These are phyloP conservation scores for Oreochromis spilurus DNA, from an alignment of 2,113 vertebrate species.

Conservation along the genomic window DNA sequence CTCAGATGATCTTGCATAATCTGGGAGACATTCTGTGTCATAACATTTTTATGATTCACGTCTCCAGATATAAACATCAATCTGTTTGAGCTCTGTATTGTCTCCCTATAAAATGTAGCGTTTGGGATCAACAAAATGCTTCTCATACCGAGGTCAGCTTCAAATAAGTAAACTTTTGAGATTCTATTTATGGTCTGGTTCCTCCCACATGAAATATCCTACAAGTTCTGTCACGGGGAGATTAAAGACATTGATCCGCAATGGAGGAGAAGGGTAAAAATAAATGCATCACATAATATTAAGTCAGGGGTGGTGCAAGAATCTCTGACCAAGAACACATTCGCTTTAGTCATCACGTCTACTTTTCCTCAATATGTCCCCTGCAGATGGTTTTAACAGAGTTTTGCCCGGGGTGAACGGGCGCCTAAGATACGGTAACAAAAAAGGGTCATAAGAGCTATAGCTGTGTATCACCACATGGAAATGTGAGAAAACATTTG, in stretches of 20 bases:
- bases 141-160: conserved; percentile 6
- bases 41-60: not conserved
- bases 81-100: not conserved
- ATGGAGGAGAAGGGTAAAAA: conserved; percentile 36
- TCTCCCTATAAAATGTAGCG: not conserved
- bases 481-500: not conserved
- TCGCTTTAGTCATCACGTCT: conserved; percentile 41
- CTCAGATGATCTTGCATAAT: not conserved
- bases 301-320: not conserved
- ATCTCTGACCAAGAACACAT: conserved; percentile 13
- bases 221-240: conserved; percentile 27
- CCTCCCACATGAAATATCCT: conserved; percentile 34
- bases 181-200: conserved; percentile 29
- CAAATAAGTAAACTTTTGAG: conserved; percentile 29
- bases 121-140: not conserved
- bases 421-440: not conserved
- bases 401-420: conserved; percentile 25
- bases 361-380: conserved; percentile 41
- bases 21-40: not conserved
- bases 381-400: conserved; percentile 46
- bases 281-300: conserved; percentile 27
- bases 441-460: not conserved
- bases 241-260: conserved; percentile 39
- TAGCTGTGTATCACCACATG: not conserved
- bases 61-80: not conserved